Base-by-base conservation (phyloP, 1,140 invertebrate species). In the Neotoxoptera formosana region DNA sequence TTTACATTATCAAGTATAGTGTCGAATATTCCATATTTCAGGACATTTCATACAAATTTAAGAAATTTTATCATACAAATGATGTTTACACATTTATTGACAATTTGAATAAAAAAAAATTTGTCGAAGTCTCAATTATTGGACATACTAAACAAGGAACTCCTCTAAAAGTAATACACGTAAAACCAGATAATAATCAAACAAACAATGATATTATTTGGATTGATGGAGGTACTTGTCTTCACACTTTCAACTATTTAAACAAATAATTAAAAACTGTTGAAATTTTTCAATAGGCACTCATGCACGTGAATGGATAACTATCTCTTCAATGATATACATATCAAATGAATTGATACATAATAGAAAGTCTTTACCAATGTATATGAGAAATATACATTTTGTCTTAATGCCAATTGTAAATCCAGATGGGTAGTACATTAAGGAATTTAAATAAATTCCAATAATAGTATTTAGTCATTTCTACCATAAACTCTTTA, bases 251-350 rank as follows among this genome's bases (percentile, higher is more conserved):
- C 20, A 0, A 47, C 47, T 86, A 41, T 30, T 53, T 34, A 20
- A 87, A 53, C 1, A 53, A 53, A 53, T 51, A 34, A 34, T 88
- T 23, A 34, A 11, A 51, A 53, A 53, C 17, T 2, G 3, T 88
- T 3, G 0, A 7, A 23, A 34, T 51, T 34, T 56, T 89, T 89
- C 1, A 30, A 81, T 53, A 94, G 96, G 96, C 25, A 97, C 97
- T 90, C 97, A 97, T 94, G 96, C 97, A 3, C 95, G 97, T 92
- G 97, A 98, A 96, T 98, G 98, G 98, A 97, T 98, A 83, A 96
- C 97, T 0, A 97, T 97, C 25, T 97, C 97, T 0, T 95, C 96
- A 2, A 96, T 96, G 21, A 95, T 96, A 30, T 97, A 96, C 94
- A 95, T 97, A 30, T 95, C 97, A 45, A 97, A 97, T 94, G 97